These are phyloP conservation scores for Bubo scandiacus DNA, from an alignment of 2,113 vertebrate genomes.

Conservation along the genomic window DNA sequence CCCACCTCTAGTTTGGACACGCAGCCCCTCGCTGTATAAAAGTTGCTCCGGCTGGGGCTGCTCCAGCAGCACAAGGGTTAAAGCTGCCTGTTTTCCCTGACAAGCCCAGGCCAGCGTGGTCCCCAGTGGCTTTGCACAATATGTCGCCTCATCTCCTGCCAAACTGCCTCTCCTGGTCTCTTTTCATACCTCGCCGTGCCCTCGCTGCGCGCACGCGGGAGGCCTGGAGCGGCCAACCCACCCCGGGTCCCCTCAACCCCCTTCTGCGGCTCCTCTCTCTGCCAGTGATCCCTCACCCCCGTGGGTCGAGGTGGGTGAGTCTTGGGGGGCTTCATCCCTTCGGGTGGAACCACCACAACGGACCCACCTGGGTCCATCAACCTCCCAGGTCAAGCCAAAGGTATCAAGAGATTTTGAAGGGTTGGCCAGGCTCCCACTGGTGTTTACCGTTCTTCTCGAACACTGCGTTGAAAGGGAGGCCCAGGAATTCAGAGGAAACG, in stretches of 20 bases:
- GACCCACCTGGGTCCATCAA: background rate
- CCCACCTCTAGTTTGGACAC: background rate
- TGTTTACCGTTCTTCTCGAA: background rate
- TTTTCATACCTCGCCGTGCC: background rate
- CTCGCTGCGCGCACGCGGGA: background rate
- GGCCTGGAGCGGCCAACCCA: background rate
- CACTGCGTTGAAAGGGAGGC: background rate
- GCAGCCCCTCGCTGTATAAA: no score
- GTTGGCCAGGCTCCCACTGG: background rate
- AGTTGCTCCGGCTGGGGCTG: background rate
- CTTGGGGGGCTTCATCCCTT: background rate
- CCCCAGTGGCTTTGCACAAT: slow-evolving; percentile 69
- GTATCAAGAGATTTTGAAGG: rapidly evolving
- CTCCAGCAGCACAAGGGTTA: slow-evolving; percentile 62
- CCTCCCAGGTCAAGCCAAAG: background rate
- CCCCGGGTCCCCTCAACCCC: background rate
- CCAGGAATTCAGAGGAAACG: background rate
- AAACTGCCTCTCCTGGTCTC: slow-evolving; percentile 60
- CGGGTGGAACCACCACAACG: rapidly evolving
- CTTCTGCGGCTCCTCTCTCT: background rate
- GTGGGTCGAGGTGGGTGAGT: background rate
- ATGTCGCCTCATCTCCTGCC: slow-evolving; percentile 74
- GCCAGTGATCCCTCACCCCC: background rate
- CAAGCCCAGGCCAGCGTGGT: slow-evolving; percentile 65
- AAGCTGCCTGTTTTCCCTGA: slow-evolving; percentile 54